Conservation (phyloP, 2,888 invertebrate genomes). For the Scaptomyza flava region DNA sequence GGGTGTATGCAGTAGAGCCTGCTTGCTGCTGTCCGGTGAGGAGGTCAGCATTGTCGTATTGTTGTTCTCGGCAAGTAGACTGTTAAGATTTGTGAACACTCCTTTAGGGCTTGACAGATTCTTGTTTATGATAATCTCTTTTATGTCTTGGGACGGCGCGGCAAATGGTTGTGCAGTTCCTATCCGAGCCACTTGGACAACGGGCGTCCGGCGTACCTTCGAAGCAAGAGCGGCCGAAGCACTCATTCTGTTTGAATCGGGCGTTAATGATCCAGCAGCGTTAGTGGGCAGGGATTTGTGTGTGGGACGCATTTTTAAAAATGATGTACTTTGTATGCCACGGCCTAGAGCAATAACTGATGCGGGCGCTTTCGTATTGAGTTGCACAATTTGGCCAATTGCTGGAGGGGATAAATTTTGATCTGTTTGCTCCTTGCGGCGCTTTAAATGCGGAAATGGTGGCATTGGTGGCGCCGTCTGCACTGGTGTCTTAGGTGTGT, state of each 20-base stretch:
- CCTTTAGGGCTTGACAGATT: constrained; percentile 68
- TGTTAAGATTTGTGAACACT: constrained; percentile 69
- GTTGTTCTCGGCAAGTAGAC: constrained; percentile 56
- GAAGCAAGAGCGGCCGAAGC: constrained; percentile 22
- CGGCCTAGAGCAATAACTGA: constrained; percentile 58
- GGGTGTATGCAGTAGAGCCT: constrained; percentile 34
- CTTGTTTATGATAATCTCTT: constrained; percentile 82
- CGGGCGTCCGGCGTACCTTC: constrained; percentile 61
- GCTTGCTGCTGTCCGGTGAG: constrained; percentile 27
- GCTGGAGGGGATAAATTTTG: constrained; percentile 32
- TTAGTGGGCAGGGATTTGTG: constrained; percentile 42
- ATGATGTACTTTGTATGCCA: constrained; percentile 56
- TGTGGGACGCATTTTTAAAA: constrained; percentile 50
- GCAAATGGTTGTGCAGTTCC: constrained; percentile 21
- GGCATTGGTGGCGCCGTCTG: constrained; percentile 19
- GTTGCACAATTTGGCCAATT: constrained; percentile 59
- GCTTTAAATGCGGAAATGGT: constrained; percentile 43
- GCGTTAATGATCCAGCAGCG: not conserved
- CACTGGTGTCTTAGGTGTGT: constrained; percentile 16
- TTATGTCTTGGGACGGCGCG: constrained; percentile 70
- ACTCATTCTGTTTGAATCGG: constrained; percentile 42
- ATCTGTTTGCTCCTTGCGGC: constrained; percentile 49
- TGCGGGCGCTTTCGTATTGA: constrained; percentile 56
- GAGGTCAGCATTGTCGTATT: constrained; percentile 30
- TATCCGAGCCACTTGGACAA: constrained; percentile 58